A percentile compares a stretch with the other conserved stretches of the same genome.
These are phyloP conservation scores for Crocidura indochinensis DNA, from an alignment of 2,797 vertebrate species.

Conservation along the genomic window DNA sequence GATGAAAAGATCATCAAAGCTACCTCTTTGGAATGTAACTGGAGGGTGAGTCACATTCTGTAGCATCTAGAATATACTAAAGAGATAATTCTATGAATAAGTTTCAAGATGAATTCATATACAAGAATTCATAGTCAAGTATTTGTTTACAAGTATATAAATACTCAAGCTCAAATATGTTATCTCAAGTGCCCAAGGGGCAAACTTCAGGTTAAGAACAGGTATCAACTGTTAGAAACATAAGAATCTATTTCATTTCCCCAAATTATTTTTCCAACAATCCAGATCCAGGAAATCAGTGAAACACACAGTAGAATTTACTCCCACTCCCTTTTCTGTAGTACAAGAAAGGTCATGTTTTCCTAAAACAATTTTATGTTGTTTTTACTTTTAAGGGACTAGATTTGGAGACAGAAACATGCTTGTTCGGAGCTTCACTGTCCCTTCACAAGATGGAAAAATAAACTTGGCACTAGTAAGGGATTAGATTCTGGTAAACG, in stretches of 20 bases:
- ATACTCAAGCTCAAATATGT: not conserved
- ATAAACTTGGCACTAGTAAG: not conserved
- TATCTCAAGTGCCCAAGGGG: not conserved
- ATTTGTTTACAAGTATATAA: not conserved
- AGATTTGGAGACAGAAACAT: not conserved
- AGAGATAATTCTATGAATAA: not conserved
- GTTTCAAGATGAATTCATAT: not conserved
- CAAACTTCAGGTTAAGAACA: conserved; percentile 17
- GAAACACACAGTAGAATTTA: not conserved
- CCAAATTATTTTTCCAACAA: conserved; percentile 18
- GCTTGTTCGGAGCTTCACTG: not conserved
- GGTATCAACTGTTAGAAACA: not conserved
- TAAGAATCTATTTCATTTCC: conserved; percentile 30
- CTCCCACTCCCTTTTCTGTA: not conserved
- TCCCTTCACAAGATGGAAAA: not conserved
- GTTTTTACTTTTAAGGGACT: conserved; percentile 36
- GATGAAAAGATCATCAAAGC: not conserved
- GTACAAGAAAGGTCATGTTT: not conserved
- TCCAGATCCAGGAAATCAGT: not conserved
- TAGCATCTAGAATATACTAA: not conserved
- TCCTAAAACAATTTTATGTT: conserved; percentile 13
- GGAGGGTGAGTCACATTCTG: not conserved
- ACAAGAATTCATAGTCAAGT: too few relatives aligned
- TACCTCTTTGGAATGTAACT: not conserved
- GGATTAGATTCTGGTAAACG: not conserved